Base-by-base conservation (phyloP, 30 jellyfish, hydroid and myxozoan species). In the Cassiopea xamachana region DNA sequence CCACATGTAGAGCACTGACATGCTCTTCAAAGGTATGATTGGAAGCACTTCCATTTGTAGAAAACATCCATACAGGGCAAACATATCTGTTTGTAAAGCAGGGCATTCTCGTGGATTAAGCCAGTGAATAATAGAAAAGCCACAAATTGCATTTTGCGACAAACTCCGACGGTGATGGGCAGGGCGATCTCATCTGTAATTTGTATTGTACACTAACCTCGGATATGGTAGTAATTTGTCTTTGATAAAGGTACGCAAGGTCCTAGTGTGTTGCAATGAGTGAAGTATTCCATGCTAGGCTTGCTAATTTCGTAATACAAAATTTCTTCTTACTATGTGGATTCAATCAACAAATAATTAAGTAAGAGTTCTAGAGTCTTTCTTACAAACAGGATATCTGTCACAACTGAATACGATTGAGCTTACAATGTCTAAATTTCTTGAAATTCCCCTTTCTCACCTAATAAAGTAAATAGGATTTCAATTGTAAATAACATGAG, bases 161-260 rank as follows among this genome's bases (percentile, higher is more conserved):
- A 17, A 69, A 12, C 90, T 68, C 90, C 80, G 81, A 39, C 90
- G 58, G 90, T 27, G 90, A 64, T 68, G 90, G 90, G 90, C 90
- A 9, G 90, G 80, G 69, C 90, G 69, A 61, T 59, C 89, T 39
- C 70, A 45, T 75, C 84, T 7, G 74, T 27, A 64, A 64, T 64
- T 64, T 64, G 14, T 17, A 64, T 64, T 64, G 74, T 64, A 13
- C 43, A 5, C 74, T 64, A 7, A 64, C 74, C 74, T 64, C 74
- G 74, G 74, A 64, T 64, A 64, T 64, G 74, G 27, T 64, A 14
- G 19, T 64, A 64, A 64, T 64, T 64, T 9, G 6, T 16, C 27
- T 7, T 64, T 14, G 74, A 64, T 4, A 14, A 64, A 5, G 15
- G 15, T 27, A 55, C 12, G 12, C 12, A 55, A 3, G 12, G 7